Evolutionary conservation across 2,888 invertebrate species (phyloP).

Genomic region (Pteria penguin): DNA sequence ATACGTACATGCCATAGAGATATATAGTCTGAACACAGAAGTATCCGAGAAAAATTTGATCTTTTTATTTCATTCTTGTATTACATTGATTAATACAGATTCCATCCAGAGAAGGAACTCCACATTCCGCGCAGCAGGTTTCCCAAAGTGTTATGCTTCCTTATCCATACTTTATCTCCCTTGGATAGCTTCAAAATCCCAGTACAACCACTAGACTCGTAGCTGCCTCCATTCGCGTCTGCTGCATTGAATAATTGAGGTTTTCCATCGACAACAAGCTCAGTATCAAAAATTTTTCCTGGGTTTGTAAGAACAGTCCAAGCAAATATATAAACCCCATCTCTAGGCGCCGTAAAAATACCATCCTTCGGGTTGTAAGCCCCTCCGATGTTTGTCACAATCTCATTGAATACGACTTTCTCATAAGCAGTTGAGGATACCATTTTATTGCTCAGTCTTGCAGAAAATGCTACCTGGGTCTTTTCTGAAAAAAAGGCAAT

Average conservation of each 20-base stretch:
- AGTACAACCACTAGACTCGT: background rate
- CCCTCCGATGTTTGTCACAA: background rate
- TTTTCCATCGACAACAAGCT: background rate
- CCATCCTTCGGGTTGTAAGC: background rate
- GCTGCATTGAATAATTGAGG: background rate
- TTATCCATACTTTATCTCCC: background rate
- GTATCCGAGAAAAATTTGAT: no score
- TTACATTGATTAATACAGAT: background rate
- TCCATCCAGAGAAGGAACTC: background rate
- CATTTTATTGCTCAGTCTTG: background rate
- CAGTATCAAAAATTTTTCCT: background rate
- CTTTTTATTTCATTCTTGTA: background rate
- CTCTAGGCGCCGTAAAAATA: background rate
- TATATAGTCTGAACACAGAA: no score
- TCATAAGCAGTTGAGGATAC: background rate
- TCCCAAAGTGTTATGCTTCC: background rate
- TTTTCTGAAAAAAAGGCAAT: no score
- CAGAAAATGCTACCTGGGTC: background rate
- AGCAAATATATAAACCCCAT: background rate
- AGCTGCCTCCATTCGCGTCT: background rate
- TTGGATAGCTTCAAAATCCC: background rate
- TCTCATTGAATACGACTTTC: background rate
- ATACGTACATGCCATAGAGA: no score
- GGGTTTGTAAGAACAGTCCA: background rate
- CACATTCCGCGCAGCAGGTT: background rate